Conservation (phyloP, 2,797 vertebrate genomes). For the Odontamblyopus lacepedii region DNA sequence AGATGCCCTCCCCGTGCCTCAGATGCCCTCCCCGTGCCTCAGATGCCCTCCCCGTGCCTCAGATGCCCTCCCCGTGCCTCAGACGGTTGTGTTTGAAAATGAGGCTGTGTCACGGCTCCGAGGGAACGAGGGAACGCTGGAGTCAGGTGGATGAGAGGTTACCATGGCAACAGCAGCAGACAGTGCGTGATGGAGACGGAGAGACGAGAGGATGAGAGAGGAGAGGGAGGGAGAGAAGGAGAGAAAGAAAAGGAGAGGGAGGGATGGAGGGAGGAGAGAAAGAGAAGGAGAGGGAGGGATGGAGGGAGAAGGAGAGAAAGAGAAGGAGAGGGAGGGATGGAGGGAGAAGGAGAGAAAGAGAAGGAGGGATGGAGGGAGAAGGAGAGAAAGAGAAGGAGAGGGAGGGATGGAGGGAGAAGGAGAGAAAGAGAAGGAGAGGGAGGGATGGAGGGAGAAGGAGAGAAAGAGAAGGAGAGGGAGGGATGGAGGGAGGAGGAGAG, state of each 20-base stretch:
- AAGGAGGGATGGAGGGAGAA: too few species aligned
- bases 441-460: too few species aligned
- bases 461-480: background rate
- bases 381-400: too few species aligned
- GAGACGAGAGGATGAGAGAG: slow-evolving; percentile 8
- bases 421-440: background rate
- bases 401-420: too few species aligned
- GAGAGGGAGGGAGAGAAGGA: slow-evolving; percentile 11
- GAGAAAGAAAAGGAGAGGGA: background rate
- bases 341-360: background rate
- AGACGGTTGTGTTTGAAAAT: background rate
- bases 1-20: too few species aligned
- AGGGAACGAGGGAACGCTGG: slow-evolving; percentile 3
- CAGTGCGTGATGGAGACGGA: slow-evolving; percentile 28
- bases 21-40: too few species aligned
- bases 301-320: too few species aligned
- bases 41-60: too few species aligned
- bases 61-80: too few species aligned
- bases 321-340: background rate
- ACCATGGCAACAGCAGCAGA: slow-evolving; percentile 67
- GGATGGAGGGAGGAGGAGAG: too few species aligned
- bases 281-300: background rate
- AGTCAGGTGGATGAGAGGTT: slow-evolving; percentile 61
- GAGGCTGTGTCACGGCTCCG: background rate
- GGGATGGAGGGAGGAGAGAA: background rate